Base-by-base conservation (phyloP, 2,113 vertebrate species). In the Brachypteracias leptosomus region DNA sequence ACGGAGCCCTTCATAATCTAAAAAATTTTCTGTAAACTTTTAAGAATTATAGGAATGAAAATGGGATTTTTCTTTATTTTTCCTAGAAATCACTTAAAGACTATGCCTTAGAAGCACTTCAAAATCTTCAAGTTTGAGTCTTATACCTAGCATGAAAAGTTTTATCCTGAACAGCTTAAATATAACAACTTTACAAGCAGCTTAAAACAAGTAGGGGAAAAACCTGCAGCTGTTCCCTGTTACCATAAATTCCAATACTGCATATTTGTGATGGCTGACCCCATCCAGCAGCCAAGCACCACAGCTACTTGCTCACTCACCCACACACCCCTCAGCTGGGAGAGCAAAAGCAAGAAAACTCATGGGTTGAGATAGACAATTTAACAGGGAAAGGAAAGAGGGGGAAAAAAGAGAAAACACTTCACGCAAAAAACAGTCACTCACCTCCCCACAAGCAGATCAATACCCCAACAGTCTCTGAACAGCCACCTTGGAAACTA, bases 321-420 rank as follows among this genome's bases (percentile, higher is more conserved):
- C 33, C 21, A 33, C 86, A 90, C 42, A 57, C 18, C 28, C 47
- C 7, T 82, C 66, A 83, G 83, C 36, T 75, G 67, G 7, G 35
- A 8, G 8, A 9, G 36, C 33, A 67, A 72, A 93, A 86, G 36
- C 2, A 5, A 85, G n/a, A 67, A 38, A 92, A 62, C 21, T 38
- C 36, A 25, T 0, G 4, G 24, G 59, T 5, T 52, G 7, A 86
- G 46, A 55, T n/a, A 66, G 15, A 20, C 7, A 42, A 33, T 16
- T 76, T 63, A 54, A 3, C 1, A 55, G 40, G 6, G 22, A 28
- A 67, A 62, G 20, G 6, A 57, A 66, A 42, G 46, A 16, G 6
- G 0, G 14, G 15, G 5, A 16, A 2, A 7, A 14, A 3, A 10
- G 9, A 13, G 24, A 26, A 7, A 9, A 55, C 38, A 12, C 4